Evolutionary conservation across 2,797 vertebrate genomes (phyloP).

Genomic region (Microchirus variegatus): DNA sequence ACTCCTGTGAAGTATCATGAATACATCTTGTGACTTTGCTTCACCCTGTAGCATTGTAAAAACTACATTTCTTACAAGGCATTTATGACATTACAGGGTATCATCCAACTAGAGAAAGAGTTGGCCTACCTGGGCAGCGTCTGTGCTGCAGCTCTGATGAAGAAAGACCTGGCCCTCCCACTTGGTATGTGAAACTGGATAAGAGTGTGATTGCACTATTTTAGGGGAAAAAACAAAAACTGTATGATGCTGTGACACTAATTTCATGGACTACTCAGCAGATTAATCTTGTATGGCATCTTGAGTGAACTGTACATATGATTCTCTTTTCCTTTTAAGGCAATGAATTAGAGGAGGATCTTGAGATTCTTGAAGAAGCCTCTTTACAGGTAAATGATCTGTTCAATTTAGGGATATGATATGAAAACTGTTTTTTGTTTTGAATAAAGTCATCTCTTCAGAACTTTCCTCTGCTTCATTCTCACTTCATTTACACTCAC

Average conservation of each 20-base stretch:
- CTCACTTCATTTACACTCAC: not conserved
- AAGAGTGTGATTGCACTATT: not conserved
- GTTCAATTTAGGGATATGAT: not conserved
- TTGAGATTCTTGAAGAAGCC: conserved; percentile 98
- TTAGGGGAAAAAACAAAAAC: not conserved
- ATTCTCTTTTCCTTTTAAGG: conserved; percentile 74
- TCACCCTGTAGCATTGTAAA: not conserved
- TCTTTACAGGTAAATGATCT: conserved; percentile 90
- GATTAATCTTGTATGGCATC: not conserved
- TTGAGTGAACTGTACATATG: conserved; percentile 1
- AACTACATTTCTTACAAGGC: conserved; percentile 13
- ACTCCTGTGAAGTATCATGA: not conserved
- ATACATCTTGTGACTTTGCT: not conserved
- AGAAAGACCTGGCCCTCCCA: conserved; percentile 96
- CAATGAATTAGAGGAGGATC: conserved; percentile 96
- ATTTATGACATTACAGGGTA: conserved; percentile 84
- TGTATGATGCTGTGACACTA: not conserved
- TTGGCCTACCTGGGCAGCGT: conserved; percentile 95
- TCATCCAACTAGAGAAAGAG: conserved; percentile 98
- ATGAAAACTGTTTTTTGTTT: not conserved
- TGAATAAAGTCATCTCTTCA: not conserved
- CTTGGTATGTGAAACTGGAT: conserved; percentile 83
- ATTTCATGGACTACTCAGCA: not conserved
- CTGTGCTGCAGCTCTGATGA: conserved; percentile 98
- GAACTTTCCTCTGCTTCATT: not conserved